Evolutionary conservation across 2,113 vertebrate genomes (phyloP), one percentile per base, ranked within the genome.

Genomic region (Tupaia tana): DNA sequence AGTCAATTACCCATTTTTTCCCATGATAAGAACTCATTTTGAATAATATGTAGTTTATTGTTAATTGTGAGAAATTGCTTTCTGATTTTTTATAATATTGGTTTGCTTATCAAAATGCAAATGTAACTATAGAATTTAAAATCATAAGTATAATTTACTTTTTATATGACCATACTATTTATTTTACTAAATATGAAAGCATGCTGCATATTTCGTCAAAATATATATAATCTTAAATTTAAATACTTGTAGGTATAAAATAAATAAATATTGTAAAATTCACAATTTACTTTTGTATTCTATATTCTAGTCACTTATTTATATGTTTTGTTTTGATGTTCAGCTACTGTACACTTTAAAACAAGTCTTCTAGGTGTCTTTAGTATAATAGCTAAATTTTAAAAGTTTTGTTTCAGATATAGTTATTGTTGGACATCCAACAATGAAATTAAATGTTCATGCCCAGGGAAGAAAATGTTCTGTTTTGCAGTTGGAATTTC

Each of bases 21-120:
- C 85, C 78, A 91, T 9, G 94, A 97, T 31, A 74, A 94, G 93
- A 97, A 67, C 7, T 87, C 4, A 2, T n/a, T 92, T n/a, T 94
- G 27, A 96, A 27, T 82, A 91, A 34, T 63, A 63, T 67, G 86
- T 66, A 67, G 13, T 70, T 71, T 81, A 86, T 96, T 95, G 74
- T 96, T 69, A 91, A 66, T 77, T 94, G 20, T 90, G 6, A 95
- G 31, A 66, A 88, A 86, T 77, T 81, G 6, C 27, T 94, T 78
- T 90, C 6, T 92, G 52, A 84, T 7, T 80, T 88, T 87, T 70
- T 88, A 18, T 43, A 85, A 79, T 86, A 95, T 22, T 4, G 24
- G 66, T 94, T 96, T 71, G 9, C 58, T 95, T 92, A 16, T 43
- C 66, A 82, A 19, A 90, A 4, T 86, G 16, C 19, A 73, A 80